A percentile compares a stretch with the other conserved stretches of the same genome.
Conservation (phyloP, 1,140 invertebrate species). For the Kradibia gibbosae region DNA sequence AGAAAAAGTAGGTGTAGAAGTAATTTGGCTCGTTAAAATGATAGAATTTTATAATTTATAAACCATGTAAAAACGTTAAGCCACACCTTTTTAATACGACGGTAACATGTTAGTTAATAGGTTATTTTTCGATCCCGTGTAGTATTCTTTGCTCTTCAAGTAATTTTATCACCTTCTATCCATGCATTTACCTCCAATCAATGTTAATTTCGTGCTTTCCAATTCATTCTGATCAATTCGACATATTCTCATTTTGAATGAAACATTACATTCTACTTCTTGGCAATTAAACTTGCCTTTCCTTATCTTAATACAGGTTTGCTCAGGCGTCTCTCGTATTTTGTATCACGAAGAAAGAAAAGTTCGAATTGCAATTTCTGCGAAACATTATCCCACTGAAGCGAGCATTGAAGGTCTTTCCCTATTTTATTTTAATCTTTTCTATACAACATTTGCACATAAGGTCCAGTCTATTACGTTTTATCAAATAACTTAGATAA, state of each 20-base stretch:
- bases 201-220: slow-evolving; percentile 10
- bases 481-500: neutral
- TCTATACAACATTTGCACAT: neutral
- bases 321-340: slow-evolving; percentile 1
- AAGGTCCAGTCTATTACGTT: neutral
- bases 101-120: neutral
- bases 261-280: slow-evolving; percentile 17
- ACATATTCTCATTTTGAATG: slow-evolving; percentile 17
- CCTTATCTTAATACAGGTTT: slow-evolving; percentile 11
- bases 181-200: slow-evolving; percentile 15
- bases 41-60: neutral
- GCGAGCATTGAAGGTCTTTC: neutral
- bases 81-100: neutral
- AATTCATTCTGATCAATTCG: neutral
- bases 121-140: neutral
- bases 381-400: slow-evolving; percentile 15
- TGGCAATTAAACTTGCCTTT: slow-evolving; percentile 28
- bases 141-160: slow-evolving; percentile 8
- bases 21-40: no score
- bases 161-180: slow-evolving; percentile 8
- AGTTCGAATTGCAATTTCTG: slow-evolving; percentile 13
- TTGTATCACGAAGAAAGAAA: neutral
- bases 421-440: neutral
- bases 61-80: neutral
- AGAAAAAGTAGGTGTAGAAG: no score